A percentile compares a stretch with the other conserved stretches of the same genome.
phyloP scores from a whole-genome alignment of 2,888 invertebrate species.

The Dione vanillae region DNA sequence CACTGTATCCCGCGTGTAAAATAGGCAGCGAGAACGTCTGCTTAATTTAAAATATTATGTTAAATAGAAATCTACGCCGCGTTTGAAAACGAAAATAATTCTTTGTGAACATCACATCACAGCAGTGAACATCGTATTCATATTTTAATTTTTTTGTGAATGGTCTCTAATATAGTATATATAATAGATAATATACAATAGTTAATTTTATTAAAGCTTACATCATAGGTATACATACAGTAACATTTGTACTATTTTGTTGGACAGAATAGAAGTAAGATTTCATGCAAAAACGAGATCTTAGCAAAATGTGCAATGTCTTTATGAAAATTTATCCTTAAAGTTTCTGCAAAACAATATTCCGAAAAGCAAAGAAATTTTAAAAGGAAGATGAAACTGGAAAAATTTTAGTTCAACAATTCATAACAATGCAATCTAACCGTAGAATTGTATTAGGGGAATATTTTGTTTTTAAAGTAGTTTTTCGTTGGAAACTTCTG shows the following conservation, averaged over 20 bases:
- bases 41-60: no score
- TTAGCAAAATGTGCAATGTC: background rate
- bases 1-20: no score
- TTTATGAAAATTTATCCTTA: slow-evolving; percentile 7
- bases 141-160: no score
- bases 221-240: no score
- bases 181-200: no score
- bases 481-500: background rate
- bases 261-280: background rate
- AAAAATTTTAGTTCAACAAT: slow-evolving; percentile 7
- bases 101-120: no score
- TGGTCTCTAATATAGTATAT: no score
- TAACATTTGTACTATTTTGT: background rate
- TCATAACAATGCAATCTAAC: slow-evolving; percentile 4
- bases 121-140: no score
- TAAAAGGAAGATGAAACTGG: slow-evolving; percentile 5
- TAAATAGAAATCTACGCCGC: no score
- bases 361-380: slow-evolving; percentile 1
- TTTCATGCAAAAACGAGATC: background rate
- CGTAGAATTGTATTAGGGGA: background rate
- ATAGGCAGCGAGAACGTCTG: no score
- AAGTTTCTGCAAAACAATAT: background rate
- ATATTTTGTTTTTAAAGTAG: background rate
- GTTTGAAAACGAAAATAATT: no score
- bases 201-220: no score